Evolutionary conservation across 2,113 vertebrate genomes (phyloP), one percentile per base, ranked within the genome.

Genomic region (Semnopithecus entellus): DNA sequence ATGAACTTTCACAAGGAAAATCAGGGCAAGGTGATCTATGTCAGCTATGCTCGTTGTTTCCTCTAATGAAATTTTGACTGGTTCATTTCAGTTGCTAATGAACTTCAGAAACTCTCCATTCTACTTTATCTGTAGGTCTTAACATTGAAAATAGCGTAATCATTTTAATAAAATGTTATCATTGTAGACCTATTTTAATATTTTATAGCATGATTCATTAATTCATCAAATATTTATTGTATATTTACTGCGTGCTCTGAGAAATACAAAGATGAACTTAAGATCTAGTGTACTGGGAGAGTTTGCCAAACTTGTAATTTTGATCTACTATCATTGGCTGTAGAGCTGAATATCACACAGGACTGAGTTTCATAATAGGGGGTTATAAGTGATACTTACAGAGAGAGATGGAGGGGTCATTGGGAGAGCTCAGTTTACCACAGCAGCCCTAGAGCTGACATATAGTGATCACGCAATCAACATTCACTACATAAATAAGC

Each of bases 71-170:
- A 86, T 61, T 76, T 68, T 79, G 48, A 30, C 45, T 6, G 5
- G 20, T 45, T 80, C 27, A 55, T 81, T 75, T 64, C 8, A 23
- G 4, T 82, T 8, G 40, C 48, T 80, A 48, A 72, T 48, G 52
- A 59, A 92, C 38, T 73, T 90, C 55, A 66, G 73, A 92, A 68
- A 92, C 18, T 76, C 86, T 30, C 82, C 20, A 14, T 38, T 88
- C 11, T 52, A 25, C 75, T 59, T 50, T 1, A 86, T 35, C 30
- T 45, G 22, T 55, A 45, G 23, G 52, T 25, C 25, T 43, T 95
- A 68, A 92, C 59, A 70, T 43, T 12, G 32, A 81, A 97, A 88
- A 80, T 35, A 9, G 8, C 30, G 23, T 90, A 64, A 27, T 61
- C 40, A 72, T 86, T 89, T 91, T 45, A 73, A 89, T 72, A 66